Percentiles rank a stretch among this genome's conserved stretches.
Evolutionary conservation across 2,888 invertebrate genomes (phyloP).

Genomic region (Parelbella ahira): DNA sequence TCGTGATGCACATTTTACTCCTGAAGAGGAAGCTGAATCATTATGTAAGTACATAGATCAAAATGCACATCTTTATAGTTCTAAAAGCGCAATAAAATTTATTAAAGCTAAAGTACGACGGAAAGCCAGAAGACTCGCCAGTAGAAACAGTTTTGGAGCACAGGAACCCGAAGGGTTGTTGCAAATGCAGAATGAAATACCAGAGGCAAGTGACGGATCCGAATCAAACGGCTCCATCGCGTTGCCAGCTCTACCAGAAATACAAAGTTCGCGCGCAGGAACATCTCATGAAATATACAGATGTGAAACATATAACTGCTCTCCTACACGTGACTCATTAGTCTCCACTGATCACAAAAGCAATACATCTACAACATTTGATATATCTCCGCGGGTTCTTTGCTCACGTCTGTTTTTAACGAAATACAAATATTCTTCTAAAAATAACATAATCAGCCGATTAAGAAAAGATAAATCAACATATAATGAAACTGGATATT

Average conservation of each 20-base stretch:
- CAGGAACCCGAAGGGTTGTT: constrained; percentile 56
- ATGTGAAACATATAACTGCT: too few relatives aligned
- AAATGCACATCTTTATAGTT: constrained; percentile 49
- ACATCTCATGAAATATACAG: constrained; percentile 40
- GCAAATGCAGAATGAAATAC: constrained; percentile 36
- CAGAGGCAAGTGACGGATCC: constrained; percentile 31
- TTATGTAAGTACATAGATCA: constrained; percentile 62
- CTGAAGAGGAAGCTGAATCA: constrained; percentile 60
- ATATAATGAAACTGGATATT: constrained; percentile 11
- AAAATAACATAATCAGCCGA: constrained; percentile 35
- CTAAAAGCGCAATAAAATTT: constrained; percentile 45
- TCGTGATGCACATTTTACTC: constrained; percentile 57
- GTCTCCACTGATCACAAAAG: too few relatives aligned
- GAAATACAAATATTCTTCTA: constrained; percentile 39
- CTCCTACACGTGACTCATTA: too few relatives aligned
- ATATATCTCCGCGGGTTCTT: constrained; percentile 49
- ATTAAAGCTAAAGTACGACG: constrained; percentile 56
- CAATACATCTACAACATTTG: too few relatives aligned
- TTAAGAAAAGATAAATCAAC: constrained; percentile 31
- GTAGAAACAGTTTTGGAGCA: constrained; percentile 46
- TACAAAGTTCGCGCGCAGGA: constrained; percentile 35
- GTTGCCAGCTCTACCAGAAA: constrained; percentile 51
- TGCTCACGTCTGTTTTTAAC: constrained; percentile 49
- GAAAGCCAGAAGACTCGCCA: constrained; percentile 43
- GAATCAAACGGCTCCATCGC: constrained; percentile 40